A percentile compares a stretch with the other conserved stretches of the same genome.
Conservation (phyloP, 2,888 invertebrate species). For the Nemurella pictetii region DNA sequence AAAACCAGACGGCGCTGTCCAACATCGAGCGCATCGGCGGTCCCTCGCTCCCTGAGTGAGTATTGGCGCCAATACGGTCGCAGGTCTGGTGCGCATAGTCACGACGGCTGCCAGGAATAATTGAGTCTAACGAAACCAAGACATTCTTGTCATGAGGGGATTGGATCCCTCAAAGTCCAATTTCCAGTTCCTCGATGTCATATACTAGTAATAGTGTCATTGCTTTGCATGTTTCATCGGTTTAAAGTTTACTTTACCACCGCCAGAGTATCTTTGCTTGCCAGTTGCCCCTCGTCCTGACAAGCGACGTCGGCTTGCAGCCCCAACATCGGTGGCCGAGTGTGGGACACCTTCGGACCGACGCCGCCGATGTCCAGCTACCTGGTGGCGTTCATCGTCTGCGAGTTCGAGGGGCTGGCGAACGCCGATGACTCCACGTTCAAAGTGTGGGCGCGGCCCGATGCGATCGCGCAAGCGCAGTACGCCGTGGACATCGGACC, state of each 20-base stretch:
- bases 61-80: background rate
- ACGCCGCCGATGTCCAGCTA: conserved; percentile 67
- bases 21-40: conserved; percentile 36
- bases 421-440: conserved; percentile 48
- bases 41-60: background rate
- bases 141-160: too few species aligned
- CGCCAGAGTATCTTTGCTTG: too few species aligned
- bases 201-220: too few species aligned
- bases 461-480: conserved; percentile 53
- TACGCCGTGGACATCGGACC: conserved; percentile 56
- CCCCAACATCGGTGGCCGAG: conserved; percentile 44
- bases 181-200: too few species aligned
- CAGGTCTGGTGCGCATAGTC: too few species aligned
- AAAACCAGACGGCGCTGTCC: conserved; percentile 38
- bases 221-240: too few species aligned
- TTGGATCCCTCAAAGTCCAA: too few species aligned
- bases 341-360: conserved; percentile 53
- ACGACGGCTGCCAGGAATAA: too few species aligned
- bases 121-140: too few species aligned
- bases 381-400: conserved; percentile 36
- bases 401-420: conserved; percentile 46
- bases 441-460: conserved; percentile 54
- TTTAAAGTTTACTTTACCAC: too few species aligned
- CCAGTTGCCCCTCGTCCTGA: too few species aligned
- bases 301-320: background rate